Conservation (phyloP, 1,140 invertebrate species). For the Tenebrio molitor region DNA sequence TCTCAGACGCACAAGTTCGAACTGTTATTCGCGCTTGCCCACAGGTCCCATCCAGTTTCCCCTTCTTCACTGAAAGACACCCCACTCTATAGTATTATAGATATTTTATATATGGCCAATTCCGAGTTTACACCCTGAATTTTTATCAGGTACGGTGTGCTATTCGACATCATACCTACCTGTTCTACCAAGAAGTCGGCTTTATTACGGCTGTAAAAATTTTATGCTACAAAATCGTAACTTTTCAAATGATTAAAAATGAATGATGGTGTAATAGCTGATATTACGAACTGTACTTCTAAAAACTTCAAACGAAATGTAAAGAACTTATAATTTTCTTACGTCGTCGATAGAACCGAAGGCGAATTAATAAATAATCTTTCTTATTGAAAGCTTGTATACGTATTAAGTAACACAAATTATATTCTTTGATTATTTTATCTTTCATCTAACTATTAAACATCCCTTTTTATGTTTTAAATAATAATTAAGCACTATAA, state of each 20-base stretch:
- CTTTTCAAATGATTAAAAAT: constrained; percentile 27
- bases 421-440: too few relatives aligned
- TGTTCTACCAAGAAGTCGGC: constrained; percentile 5
- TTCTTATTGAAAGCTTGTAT: too few relatives aligned
- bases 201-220: constrained; percentile 16
- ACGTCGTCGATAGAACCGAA: too few relatives aligned
- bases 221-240: constrained; percentile 31
- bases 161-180: constrained; percentile 12
- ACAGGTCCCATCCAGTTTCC: constrained; percentile 44
- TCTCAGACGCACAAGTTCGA: constrained; percentile 30
- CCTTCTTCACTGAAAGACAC: constrained; percentile 47
- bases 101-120: constrained; percentile 57
- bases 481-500: too few relatives aligned
- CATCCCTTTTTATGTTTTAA: too few relatives aligned
- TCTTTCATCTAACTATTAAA: too few relatives aligned
- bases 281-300: background rate
- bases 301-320: background rate
- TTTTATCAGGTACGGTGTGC: constrained; percentile 45
- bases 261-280: background rate
- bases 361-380: too few relatives aligned
- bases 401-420: too few relatives aligned
- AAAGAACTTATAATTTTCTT: too few relatives aligned
- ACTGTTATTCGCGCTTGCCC: constrained; percentile 53
- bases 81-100: constrained; percentile 52
- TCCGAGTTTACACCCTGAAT: constrained; percentile 53